Conservation (phyloP, 2,888 invertebrate species). For the Stenchaetothrips biformis region DNA sequence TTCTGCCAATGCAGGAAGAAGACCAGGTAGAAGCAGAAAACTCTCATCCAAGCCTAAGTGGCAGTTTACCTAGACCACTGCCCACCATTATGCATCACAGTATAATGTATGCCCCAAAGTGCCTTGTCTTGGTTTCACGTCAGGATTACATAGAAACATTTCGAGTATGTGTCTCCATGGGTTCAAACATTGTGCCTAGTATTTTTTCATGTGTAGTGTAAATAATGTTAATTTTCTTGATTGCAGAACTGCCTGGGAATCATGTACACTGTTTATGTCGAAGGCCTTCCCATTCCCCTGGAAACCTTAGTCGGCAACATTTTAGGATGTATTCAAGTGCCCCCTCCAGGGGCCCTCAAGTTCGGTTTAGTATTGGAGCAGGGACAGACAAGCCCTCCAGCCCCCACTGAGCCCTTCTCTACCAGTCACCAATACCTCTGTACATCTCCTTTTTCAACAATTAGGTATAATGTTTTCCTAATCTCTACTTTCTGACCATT, state of each 20-base stretch:
- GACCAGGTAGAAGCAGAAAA: conserved; percentile 65
- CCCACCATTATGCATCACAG: conserved; percentile 82
- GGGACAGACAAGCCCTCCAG: conserved; percentile 90
- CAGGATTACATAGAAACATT: conserved; percentile 95
- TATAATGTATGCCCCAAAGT: conserved; percentile 97
- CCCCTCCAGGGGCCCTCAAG: conserved; percentile 92
- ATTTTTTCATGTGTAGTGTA: conserved; percentile 16
- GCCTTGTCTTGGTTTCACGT: conserved; percentile 90
- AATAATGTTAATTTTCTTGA: conserved; percentile 25
- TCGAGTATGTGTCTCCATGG: conserved; percentile 60
- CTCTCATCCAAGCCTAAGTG: conserved; percentile 41
- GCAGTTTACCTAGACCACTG: conserved; percentile 52
- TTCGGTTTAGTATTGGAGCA: conserved; percentile 93
- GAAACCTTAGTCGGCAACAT: conserved; percentile 95
- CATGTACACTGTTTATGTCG: conserved; percentile 93
- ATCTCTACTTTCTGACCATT: too few species aligned
- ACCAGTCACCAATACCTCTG: conserved; percentile 80
- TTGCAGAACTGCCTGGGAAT: conserved; percentile 90
- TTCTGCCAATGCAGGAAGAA: conserved; percentile 59
- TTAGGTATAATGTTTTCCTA: conserved; percentile 53
- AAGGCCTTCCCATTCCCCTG: conserved; percentile 77
- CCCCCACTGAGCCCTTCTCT: conserved; percentile 85
- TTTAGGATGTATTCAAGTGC: conserved; percentile 89
- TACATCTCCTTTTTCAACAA: conserved; percentile 84
- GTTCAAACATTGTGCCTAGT: conserved; percentile 27